Evolutionary conservation across 2,888 invertebrate genomes (phyloP).

Genomic region (Platycheirus rosarum): DNA sequence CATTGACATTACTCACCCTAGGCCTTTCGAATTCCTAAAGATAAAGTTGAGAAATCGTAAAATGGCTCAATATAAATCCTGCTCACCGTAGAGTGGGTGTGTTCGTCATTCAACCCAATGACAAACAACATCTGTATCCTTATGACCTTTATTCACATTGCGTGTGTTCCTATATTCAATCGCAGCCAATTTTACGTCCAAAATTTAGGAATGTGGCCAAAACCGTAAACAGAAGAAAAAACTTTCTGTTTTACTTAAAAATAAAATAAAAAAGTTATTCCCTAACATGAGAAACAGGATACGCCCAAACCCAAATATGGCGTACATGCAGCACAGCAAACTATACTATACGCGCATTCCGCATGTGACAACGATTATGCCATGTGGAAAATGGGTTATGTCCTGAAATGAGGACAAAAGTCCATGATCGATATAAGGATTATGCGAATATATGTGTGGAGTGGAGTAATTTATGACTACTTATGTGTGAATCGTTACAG

Average conservation of each 20-base stretch:
- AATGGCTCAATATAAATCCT: conserved; percentile 45
- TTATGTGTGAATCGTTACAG: conserved; percentile 5
- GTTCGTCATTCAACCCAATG: conserved; percentile 32
- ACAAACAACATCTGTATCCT: conserved; percentile 23
- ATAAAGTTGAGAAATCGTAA: conserved; percentile 19
- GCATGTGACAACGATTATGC: conserved; percentile 9
- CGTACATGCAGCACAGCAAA: conserved; percentile 9
- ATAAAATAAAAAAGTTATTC: conserved; percentile 8
- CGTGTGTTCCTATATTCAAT: conserved; percentile 51
- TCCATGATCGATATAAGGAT: conserved; percentile 68
- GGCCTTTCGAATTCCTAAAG: not conserved
- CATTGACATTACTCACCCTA: conserved; percentile 7
- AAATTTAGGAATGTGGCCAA: conserved; percentile 67
- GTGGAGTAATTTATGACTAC: conserved; percentile 56
- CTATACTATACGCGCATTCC: conserved; percentile 15
- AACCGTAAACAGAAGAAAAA: conserved; percentile 26
- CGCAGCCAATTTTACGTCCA: conserved; percentile 45
- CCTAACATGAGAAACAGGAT: conserved; percentile 28
- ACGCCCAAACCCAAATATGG: conserved; percentile 12
- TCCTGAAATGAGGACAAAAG: conserved; percentile 49
- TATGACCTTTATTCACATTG: conserved; percentile 40
- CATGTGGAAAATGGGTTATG: conserved; percentile 55
- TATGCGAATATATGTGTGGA: conserved; percentile 21
- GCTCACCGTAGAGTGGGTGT: conserved; percentile 5
- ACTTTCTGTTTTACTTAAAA: conserved; percentile 11